Percentiles rank a stretch among this genome's conserved stretches.
Conservation (phyloP, 2,888 invertebrate genomes). For the Epicampocera succincta region DNA sequence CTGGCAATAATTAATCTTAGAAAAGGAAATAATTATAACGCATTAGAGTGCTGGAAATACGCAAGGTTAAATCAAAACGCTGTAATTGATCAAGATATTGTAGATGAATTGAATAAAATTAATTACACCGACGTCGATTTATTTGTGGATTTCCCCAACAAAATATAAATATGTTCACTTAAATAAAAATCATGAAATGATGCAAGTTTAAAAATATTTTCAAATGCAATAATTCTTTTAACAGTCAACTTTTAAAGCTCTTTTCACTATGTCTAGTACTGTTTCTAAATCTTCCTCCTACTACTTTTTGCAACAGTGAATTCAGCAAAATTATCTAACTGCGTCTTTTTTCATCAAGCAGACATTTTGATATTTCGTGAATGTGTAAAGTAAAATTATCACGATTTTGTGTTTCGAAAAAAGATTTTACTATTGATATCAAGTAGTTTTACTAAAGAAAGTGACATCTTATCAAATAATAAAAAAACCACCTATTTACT, state of each 20-base stretch:
- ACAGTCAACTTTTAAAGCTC: not conserved
- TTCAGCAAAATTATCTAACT: slow-evolving; percentile 67
- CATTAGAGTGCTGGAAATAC: slow-evolving; percentile 77
- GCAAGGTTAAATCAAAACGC: slow-evolving; percentile 72
- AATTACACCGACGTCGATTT: slow-evolving; percentile 72
- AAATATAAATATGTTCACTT: slow-evolving; percentile 1
- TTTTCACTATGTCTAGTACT: not conserved
- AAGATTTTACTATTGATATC: slow-evolving; percentile 18
- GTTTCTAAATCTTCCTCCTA: not conserved
- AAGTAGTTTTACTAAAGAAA: slow-evolving; percentile 27
- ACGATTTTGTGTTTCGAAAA: slow-evolving; percentile 22
- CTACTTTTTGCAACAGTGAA: slow-evolving; percentile 28
- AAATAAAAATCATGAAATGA: too few species aligned
- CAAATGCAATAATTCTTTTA: too few species aligned
- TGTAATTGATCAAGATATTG: slow-evolving; percentile 72
- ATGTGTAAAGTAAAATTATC: slow-evolving; percentile 35
- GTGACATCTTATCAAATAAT: slow-evolving; percentile 12
- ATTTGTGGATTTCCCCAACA: slow-evolving; percentile 72
- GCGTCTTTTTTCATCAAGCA: slow-evolving; percentile 55
- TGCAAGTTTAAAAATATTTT: too few species aligned
- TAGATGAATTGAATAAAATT: slow-evolving; percentile 72
- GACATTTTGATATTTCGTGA: slow-evolving; percentile 59
- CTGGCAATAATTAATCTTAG: slow-evolving; percentile 75
- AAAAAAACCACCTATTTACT: slow-evolving; percentile 46
- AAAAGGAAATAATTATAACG: slow-evolving; percentile 73